Base-by-base conservation (phyloP, 2,797 vertebrate species). In the Galagoides demidoff region DNA sequence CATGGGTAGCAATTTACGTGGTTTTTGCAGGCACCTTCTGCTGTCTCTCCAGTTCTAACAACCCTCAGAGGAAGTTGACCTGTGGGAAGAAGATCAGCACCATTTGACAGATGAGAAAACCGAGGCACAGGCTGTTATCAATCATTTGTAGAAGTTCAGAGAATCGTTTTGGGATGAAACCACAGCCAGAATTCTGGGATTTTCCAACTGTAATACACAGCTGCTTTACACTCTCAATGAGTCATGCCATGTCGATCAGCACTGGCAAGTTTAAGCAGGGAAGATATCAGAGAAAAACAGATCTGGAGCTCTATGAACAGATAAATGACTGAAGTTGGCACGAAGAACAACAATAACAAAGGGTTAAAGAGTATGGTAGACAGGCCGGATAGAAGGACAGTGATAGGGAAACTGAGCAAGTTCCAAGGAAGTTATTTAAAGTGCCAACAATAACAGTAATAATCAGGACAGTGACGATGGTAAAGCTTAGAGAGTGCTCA, bases 261-360 rank as follows among this genome's bases (percentile, higher is more conserved):
- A 63, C 59, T 76, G 87, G 73, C 84, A 95, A 89, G 81, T 93
- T 70, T 92, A 77, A 49, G 68, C 84, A 89, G 78, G 74, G 45
- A 43, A 89, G 23, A 39, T 89, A 93, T 78, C 76, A 96, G 73
- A 97, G 89, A 59, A 71, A 95, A 83, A 34, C 71, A 90, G 61
- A 96, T 79, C 86, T 82, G 70, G 93, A 93, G 57, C 85, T n/a
- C 76, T 95, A 71, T 94, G 84, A 95, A 89, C n/a, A 66, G 43
- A 68, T 34, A 92, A 84, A 70, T 87, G 49, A 31, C 49, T 10
- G 20, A 7, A 31, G 76, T 39, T 93, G 91, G 93, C 89, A 76
- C 3, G 9, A 14, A 89, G 91, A 88, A 49, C 45, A 16, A 83
- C 45, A 55, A 64, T 57, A 89, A 57, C 55, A 37, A 85, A 85